Base-by-base conservation (phyloP, 2,113 vertebrate species). In the Clarias magur region DNA sequence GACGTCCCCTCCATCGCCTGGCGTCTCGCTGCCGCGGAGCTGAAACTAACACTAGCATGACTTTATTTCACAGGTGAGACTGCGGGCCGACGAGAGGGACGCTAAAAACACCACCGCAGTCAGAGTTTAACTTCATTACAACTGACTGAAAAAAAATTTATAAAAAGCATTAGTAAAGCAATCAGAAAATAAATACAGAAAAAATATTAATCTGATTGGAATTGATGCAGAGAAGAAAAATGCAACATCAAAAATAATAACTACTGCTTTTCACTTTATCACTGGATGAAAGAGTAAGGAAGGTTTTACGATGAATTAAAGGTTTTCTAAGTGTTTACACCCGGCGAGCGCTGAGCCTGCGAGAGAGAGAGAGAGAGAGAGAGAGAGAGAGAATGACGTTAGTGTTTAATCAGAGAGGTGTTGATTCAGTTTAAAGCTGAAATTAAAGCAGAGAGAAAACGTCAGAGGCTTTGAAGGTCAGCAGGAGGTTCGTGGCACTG, bases 391-490 rank as follows among this genome's bases (percentile, higher is more conserved):
- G 12, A 1, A 67, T 67, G 13, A 17, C 67, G 16, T 34, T 15
- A 30, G 27, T 34, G 30, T 70, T 70, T 70, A 16, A 34, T 7
- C 12, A 7, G 48, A n/a, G 23, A 78, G 27, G 16, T 56, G 48
- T 17, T 53, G 23, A n/a, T 25, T 13, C 54, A 48, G 30, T 54
- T n/a, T n/a, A 2, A 75, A 75, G 42, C 25, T n/a, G 25, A 76
- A 75, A 75, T 75, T 53, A 75, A 75, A 2, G 38, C 72, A 53
- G 3, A 53, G 72, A 75, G 53, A n/a, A 76, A 13, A 76, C 42
- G 13, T 53, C 12, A n/a, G 42, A n/a, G 34, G 34, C 73, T 76
- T 53, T 76, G 73, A 76, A 76, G 73, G 80, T 81, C 81, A 67
- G 62, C 38, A 82, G 81, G 38, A 67, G 56, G 7, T 62, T 82